Percentiles rank a stretch among this genome's conserved stretches.
Evolutionary conservation across 2,888 invertebrate species (phyloP).

Genomic region (Carterocephalus palaemon): DNA sequence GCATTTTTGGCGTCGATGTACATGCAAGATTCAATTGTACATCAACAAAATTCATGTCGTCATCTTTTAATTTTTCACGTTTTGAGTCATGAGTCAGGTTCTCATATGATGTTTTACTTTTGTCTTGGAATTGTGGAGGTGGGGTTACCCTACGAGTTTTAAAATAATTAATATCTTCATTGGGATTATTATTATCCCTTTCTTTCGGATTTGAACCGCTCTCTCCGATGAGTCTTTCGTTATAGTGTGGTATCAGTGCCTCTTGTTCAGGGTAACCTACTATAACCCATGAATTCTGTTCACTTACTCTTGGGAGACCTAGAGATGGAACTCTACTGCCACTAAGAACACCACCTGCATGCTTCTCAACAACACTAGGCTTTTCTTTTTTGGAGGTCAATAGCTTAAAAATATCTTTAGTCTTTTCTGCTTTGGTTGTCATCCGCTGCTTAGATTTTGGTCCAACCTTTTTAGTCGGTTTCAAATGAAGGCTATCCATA

Average conservation of each 20-base stretch:
- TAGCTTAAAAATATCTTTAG: constrained; percentile 62
- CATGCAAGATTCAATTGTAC: constrained; percentile 67
- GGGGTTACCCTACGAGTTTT: constrained; percentile 62
- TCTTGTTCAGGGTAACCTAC: constrained; percentile 66
- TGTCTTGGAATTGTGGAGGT: constrained; percentile 72
- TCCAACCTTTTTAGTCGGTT: constrained; percentile 68
- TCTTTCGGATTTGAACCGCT: constrained; percentile 44
- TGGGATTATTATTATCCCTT: constrained; percentile 44
- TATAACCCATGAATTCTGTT: constrained; percentile 66
- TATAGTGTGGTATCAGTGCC: constrained; percentile 65
- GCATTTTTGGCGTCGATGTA: constrained; percentile 74
- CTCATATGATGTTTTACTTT: constrained; percentile 56
- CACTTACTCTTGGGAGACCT: constrained; percentile 61
- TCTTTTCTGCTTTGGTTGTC: constrained; percentile 54
- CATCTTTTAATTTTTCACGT: constrained; percentile 72
- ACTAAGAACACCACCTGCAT: constrained; percentile 60
- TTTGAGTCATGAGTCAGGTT: constrained; percentile 66
- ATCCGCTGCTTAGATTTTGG: constrained; percentile 69
- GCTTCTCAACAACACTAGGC: constrained; percentile 47
- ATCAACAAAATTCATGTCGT: constrained; percentile 59
- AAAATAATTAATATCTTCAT: constrained; percentile 42
- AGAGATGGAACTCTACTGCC: constrained; percentile 68
- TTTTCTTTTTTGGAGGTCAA: constrained; percentile 65
- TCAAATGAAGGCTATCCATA: constrained; percentile 70
- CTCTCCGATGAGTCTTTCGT: constrained; percentile 61